phyloP scores from a whole-genome alignment of 2,797 vertebrate genomes.

The Natrix natrix region DNA sequence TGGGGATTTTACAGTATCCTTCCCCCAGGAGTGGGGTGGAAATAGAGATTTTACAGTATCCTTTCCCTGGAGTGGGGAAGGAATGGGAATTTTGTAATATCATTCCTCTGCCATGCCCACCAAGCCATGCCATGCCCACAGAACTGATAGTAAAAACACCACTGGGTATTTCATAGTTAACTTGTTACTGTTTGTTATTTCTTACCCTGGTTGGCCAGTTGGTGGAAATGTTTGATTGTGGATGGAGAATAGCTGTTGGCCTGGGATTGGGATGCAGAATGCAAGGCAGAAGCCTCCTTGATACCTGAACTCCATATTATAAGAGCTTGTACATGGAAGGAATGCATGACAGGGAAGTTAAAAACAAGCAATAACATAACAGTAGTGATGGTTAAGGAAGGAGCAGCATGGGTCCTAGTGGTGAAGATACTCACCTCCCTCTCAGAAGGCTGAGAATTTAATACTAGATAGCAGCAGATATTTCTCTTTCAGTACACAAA shows the following conservation, averaged over 20 bases:
- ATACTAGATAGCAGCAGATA: too few species aligned
- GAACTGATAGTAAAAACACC: too few species aligned
- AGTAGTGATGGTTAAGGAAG: background rate
- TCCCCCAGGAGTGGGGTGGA: too few species aligned
- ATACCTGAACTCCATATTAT: background rate
- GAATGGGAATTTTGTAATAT: too few species aligned
- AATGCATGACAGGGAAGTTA: background rate
- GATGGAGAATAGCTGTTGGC: background rate
- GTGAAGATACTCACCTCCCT: background rate
- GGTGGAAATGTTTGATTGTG: background rate
- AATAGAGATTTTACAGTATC: too few species aligned
- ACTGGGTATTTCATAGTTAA: background rate
- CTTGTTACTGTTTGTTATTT: background rate
- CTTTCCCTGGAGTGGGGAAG: too few species aligned
- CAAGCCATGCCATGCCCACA: too few species aligned
- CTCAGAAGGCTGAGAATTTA: too few species aligned
- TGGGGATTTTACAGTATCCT: too few species aligned
- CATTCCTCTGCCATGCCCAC: too few species aligned
- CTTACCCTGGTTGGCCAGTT: background rate
- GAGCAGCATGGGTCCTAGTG: background rate
- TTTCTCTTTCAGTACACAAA: too few species aligned
- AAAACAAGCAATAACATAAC: background rate
- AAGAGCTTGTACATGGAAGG: background rate
- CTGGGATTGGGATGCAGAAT: background rate
- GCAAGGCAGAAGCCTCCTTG: background rate